Evolutionary conservation across 2,888 invertebrate species (phyloP).

Genomic region (Ferrisia virgata): DNA sequence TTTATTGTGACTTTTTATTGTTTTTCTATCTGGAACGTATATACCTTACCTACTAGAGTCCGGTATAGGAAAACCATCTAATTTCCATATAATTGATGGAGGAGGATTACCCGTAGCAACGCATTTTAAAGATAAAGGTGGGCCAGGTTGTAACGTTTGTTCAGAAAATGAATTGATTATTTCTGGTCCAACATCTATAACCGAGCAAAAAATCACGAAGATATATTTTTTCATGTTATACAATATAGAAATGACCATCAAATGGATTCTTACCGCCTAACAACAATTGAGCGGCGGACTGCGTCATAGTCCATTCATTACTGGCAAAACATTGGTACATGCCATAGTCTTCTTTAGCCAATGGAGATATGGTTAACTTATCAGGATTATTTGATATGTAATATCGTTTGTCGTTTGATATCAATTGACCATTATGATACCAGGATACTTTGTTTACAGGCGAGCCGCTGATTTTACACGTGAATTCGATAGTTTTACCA

Average conservation of each 20-base stretch:
- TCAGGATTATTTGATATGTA: conserved; percentile 57
- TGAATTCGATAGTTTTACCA: conserved; percentile 78
- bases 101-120: conserved; percentile 92
- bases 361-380: conserved; percentile 52
- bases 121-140: conserved; percentile 86
- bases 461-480: conserved; percentile 82
- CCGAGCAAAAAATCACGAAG: too few relatives aligned
- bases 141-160: conserved; percentile 86
- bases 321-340: conserved; percentile 59
- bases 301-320: conserved; percentile 55
- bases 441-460: conserved; percentile 77
- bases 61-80: conserved; percentile 83
- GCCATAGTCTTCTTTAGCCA: conserved; percentile 56
- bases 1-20: too few relatives aligned
- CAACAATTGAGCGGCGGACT: conserved; percentile 54
- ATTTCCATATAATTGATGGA: conserved; percentile 85
- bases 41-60: conserved; percentile 65
- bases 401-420: conserved; percentile 61
- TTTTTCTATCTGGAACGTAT: too few relatives aligned
- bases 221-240: too few relatives aligned
- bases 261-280: conserved; percentile 53
- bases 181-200: conserved; percentile 84
- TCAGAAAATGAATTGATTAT: conserved; percentile 88
- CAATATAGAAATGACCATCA: not conserved
- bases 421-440: conserved; percentile 72